These are phyloP conservation scores for Perccottus glenii DNA, from an alignment of 2,113 vertebrate genomes.

Conservation along the genomic window DNA sequence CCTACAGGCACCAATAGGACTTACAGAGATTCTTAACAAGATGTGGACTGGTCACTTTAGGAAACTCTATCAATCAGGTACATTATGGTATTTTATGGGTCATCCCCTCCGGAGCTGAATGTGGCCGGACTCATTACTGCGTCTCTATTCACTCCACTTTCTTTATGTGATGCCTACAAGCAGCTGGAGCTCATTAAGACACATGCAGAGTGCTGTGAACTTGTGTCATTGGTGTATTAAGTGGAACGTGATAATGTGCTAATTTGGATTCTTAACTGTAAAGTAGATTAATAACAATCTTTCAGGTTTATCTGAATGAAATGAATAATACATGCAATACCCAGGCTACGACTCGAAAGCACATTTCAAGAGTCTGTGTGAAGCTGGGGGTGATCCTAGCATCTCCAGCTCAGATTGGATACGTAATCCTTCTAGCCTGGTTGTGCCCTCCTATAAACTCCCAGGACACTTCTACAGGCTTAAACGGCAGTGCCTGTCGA, in stretches of 20 bases:
- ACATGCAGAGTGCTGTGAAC: neutral
- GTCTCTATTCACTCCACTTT: conserved; percentile 33
- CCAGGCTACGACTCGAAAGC: neutral
- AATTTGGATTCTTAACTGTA: conserved; percentile 26
- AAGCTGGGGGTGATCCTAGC: conserved; percentile 28
- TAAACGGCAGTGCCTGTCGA: neutral
- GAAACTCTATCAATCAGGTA: conserved; percentile 60
- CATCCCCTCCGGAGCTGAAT: conserved; percentile 22
- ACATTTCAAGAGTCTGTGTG: conserved; percentile 20
- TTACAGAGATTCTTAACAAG: conserved; percentile 56
- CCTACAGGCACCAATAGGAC: conserved; percentile 47
- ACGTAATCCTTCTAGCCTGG: conserved; percentile 22
- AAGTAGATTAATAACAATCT: conserved; percentile 27
- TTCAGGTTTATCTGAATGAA: neutral
- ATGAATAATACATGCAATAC: neutral
- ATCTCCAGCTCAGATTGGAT: conserved; percentile 21
- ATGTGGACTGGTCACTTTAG: conserved; percentile 63
- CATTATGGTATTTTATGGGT: conserved; percentile 61
- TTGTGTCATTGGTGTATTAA: conserved; percentile 16
- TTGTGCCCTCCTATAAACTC: conserved; percentile 8
- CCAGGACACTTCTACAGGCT: conserved; percentile 3
- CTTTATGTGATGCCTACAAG: conserved; percentile 51
- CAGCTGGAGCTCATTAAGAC: conserved; percentile 23
- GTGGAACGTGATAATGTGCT: conserved; percentile 2
- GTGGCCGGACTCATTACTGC: conserved; percentile 54